Conservation (phyloP, 2,888 invertebrate genomes). For the Rhingia campestris region DNA sequence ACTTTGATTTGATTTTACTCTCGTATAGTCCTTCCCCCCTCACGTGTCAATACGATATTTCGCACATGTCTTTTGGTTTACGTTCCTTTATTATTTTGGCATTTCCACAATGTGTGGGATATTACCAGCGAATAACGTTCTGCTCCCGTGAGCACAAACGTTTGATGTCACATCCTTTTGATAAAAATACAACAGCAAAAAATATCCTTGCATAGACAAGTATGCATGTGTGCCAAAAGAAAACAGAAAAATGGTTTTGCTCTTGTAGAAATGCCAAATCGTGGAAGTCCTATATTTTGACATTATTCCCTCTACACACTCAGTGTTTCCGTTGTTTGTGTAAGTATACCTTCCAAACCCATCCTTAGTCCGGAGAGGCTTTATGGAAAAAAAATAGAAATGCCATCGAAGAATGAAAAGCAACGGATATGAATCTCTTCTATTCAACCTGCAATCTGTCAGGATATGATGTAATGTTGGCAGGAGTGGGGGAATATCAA, state of each 20-base stretch:
- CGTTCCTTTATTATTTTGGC: not conserved
- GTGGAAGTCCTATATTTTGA: slow-evolving; percentile 35
- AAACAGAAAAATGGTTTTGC: slow-evolving; percentile 34
- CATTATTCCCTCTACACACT: slow-evolving; percentile 20
- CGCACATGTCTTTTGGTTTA: slow-evolving; percentile 44
- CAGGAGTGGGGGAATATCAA: slow-evolving; percentile 23
- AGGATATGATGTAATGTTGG: slow-evolving; percentile 62
- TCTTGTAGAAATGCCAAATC: slow-evolving; percentile 52
- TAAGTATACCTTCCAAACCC: not conserved
- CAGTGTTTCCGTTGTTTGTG: slow-evolving; percentile 1
- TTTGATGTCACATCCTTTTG: slow-evolving; percentile 65
- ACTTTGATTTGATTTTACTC: slow-evolving; percentile 61
- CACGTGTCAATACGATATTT: not conserved
- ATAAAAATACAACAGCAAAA: slow-evolving; percentile 20
- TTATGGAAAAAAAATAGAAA: slow-evolving; percentile 25
- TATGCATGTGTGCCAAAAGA: not conserved
- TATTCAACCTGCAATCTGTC: slow-evolving; percentile 66
- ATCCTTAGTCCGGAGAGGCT: slow-evolving; percentile 13
- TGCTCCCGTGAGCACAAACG: slow-evolving; percentile 39
- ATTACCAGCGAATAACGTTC: slow-evolving; percentile 33
- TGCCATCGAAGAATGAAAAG: slow-evolving; percentile 35
- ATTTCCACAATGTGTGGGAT: not conserved
- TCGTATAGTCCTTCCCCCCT: not conserved
- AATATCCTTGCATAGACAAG: slow-evolving; percentile 7
- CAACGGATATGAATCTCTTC: slow-evolving; percentile 36